Evolutionary conservation across 1,140 invertebrate genomes (phyloP).

Genomic region (Atta cephalotes): DNA sequence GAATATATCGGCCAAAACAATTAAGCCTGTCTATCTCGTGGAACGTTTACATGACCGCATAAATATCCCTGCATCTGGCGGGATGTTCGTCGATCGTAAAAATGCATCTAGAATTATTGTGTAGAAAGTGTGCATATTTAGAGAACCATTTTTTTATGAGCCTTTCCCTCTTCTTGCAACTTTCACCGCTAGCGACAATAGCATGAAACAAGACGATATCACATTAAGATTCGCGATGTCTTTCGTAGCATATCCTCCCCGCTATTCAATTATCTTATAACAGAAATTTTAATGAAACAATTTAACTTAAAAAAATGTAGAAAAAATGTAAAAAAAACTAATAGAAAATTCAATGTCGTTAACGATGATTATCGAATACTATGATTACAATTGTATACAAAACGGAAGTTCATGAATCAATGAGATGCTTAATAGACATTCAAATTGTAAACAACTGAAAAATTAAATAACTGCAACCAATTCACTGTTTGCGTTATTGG

Average conservation of each 20-base stretch:
- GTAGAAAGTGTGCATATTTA: conserved; percentile 70
- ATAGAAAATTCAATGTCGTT: not conserved
- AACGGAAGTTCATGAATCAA: not conserved
- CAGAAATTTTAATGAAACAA: not conserved
- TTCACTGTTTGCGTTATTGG: not conserved
- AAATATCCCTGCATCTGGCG: not conserved
- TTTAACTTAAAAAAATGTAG: not conserved
- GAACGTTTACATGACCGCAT: not conserved
- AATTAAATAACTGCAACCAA: not conserved
- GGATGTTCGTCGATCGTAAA: conserved; percentile 6
- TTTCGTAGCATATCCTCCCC: not conserved
- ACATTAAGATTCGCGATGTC: conserved; percentile 1
- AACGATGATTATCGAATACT: not conserved
- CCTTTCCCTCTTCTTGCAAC: conserved; percentile 61
- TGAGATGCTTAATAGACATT: not conserved
- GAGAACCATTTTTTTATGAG: conserved; percentile 40
- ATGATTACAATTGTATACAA: not conserved
- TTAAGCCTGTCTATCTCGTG: conserved; percentile 50
- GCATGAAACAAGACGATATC: not conserved
- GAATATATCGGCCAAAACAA: conserved; percentile 55
- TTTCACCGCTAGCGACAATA: conserved; percentile 68
- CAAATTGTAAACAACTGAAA: not conserved
- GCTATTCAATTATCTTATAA: not conserved
- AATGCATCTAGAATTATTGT: conserved; percentile 32
- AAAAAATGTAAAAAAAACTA: not conserved